Base-by-base conservation (phyloP, 2,797 vertebrate species). In the Ataeniobius toweri region DNA sequence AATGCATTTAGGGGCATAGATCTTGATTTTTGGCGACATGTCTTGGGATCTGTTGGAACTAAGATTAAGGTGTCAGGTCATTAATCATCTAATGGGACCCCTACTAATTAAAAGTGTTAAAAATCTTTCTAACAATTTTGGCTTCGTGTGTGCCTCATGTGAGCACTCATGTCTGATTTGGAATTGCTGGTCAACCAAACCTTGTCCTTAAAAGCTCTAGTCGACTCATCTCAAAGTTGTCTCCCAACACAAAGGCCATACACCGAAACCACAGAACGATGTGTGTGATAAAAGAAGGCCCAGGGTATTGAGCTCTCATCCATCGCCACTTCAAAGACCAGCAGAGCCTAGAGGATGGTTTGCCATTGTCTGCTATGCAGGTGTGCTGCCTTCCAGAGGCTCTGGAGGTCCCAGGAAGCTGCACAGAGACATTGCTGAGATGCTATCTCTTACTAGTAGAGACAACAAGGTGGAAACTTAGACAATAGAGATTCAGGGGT, bases 261-360 rank as follows among this genome's bases (percentile, higher is more conserved):
- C 55, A 72, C 78, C 80, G 77, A 88, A 91, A 89, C 89, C 91
- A 26, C 91, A 84, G 81, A 88, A 79, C 46, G 82, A 80, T 87
- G 74, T 3, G 2, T 78, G 51, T 53, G 86, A 89, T 88, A 89
- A 89, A 91, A 87, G 85, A 85, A 48, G 72, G 82, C 83, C 88
- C 44, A 56, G 80, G 91, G 87, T 85, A 82, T 83, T 86, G 90
- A 89, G 86, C 87, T 90, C 83, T 63, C 78, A 85, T 88, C 93
- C 89, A 85, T 88, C 81, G 84, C 90, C 89, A 93, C 94, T 94
- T 96, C 94, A 95, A 95, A 96, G 94, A 81, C 69, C 71, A 63
- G 74, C 67, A 81, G 76, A 81, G 82, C 92, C 89, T 87, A 84
- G 90, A 87, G 89, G 83, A 91, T 87, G 67, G 48, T 56, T 69